Base-by-base conservation (phyloP, 2,888 invertebrate genomes). In the Beris morrisii region DNA sequence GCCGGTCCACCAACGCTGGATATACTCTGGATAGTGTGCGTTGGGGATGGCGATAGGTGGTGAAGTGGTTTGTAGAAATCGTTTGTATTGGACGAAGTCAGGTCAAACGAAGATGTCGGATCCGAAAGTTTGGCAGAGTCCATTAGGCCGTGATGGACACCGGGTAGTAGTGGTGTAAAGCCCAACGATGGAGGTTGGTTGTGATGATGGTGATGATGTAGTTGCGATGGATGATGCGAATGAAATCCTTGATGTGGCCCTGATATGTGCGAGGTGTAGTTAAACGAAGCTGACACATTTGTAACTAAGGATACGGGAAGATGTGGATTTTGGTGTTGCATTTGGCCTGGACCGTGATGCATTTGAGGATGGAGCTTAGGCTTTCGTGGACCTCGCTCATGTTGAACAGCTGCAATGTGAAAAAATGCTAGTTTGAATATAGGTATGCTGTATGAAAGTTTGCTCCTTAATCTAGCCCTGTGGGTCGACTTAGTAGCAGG, bases 381-480 rank as follows among this genome's bases (percentile, higher is more conserved):
- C 82, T 96, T 96, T 68, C 97, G 86, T 0, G 97, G 97, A 6
- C 97, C 97, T 54, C 97, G 87, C 81, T 97, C 97, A 82, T 97
- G 97, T 82, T 97, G 97, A 69, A 97, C 97, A 78, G 97, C 97
- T 97, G 84, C 3, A 53, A 63, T 13, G 22, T 2, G 22, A 22
- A 22, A 22, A 22, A 22, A 2, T 22, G 2, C 22, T 22, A 22
- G 22, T 22, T 22, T 22, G 22, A 22, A 22, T 22, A 22, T 22
- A 22, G 22, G 22, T 22, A 22, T 22, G 22, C 3, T 22, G 22
- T 22, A 3, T 22, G 22, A 22, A 22, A 22, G 22, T 22, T 22
- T 3, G 22, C 3, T 22, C 22, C 22, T 22, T 22, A 22, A 22
- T 22, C 22, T 22, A 22, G 22, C 22, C 22, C 22, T 22, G 22